These are phyloP conservation scores for Pectinophora gossypiella DNA, from an alignment of 1,140 invertebrate genomes.

Conservation along the genomic window DNA sequence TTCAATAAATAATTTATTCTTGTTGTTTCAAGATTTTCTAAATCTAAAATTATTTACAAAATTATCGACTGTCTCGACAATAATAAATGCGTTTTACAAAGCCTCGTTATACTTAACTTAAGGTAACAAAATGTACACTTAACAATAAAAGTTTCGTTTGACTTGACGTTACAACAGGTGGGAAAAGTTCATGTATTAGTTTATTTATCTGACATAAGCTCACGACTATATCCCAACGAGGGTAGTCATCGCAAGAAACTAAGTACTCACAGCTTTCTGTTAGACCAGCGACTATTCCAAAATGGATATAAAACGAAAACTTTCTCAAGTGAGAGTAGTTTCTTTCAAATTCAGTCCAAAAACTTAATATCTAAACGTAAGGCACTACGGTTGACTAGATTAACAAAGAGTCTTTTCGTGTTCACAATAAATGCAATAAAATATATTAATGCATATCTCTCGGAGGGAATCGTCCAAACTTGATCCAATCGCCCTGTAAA, in stretches of 20 bases:
- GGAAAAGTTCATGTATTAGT: too few species aligned
- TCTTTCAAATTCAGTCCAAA: too few species aligned
- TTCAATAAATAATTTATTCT: conserved; percentile 67
- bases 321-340: too few species aligned
- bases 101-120: conserved; percentile 33
- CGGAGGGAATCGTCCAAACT: conserved; percentile 59
- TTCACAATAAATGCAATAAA: conserved; percentile 40
- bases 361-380: conserved; percentile 37
- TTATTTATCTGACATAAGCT: too few species aligned
- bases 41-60: conserved; percentile 50
- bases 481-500: conserved; percentile 40
- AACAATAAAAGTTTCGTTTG: conserved; percentile 2
- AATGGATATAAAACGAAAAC: too few species aligned
- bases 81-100: conserved; percentile 32
- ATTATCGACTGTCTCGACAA: conserved; percentile 30
- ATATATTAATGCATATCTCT: conserved; percentile 42
- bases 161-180: too few species aligned
- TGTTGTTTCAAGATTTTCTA: conserved; percentile 12
- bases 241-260: too few species aligned
- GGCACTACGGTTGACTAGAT: conserved; percentile 69
- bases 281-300: too few species aligned
- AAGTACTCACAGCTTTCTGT: too few species aligned
- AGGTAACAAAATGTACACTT: conserved; percentile 34
- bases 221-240: too few species aligned
- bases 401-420: conserved; percentile 62